phyloP scores from a whole-genome alignment of 2,888 invertebrate genomes.

The Acronicta alni region DNA sequence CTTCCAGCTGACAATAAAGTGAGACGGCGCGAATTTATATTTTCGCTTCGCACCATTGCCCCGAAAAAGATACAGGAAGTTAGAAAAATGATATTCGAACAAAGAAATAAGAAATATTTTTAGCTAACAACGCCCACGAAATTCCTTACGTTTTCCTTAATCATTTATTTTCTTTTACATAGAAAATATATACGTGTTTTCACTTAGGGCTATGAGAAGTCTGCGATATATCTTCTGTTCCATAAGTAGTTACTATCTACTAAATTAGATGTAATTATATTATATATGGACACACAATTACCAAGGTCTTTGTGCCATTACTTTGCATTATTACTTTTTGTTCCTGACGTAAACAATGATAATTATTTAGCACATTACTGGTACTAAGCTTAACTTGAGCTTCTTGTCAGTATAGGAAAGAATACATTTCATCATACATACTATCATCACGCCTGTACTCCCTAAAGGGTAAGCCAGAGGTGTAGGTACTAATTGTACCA shows the following conservation, averaged over 20 bases:
- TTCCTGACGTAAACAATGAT: conserved; percentile 2
- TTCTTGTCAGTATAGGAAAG: no score
- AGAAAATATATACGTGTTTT: conserved; percentile 29
- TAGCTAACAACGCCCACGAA: conserved; percentile 8
- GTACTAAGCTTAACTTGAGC: rapidly evolving
- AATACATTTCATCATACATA: no score
- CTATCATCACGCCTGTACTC: no score
- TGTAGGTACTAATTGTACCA: no score
- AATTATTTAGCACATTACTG: neutral
- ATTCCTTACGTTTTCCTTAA: conserved; percentile 36
- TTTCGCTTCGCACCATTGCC: no score
- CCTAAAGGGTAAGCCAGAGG: no score
- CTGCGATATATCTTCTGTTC: conserved; percentile 32
- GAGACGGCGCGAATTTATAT: no score
- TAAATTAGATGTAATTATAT: conserved; percentile 39
- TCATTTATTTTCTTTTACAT: conserved; percentile 36
- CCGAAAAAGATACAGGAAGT: neutral
- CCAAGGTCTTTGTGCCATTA: conserved; percentile 8
- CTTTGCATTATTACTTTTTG: conserved; percentile 13
- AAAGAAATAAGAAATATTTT: conserved; percentile 32
- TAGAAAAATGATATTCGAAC: conserved; percentile 15
- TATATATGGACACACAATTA: conserved; percentile 27
- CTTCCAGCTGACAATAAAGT: no score
- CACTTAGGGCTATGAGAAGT: conserved; percentile 21
- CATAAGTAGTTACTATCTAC: conserved; percentile 25